Conservation (phyloP, 2,113 vertebrate genomes). For the Odocoileus hemionus region DNA sequence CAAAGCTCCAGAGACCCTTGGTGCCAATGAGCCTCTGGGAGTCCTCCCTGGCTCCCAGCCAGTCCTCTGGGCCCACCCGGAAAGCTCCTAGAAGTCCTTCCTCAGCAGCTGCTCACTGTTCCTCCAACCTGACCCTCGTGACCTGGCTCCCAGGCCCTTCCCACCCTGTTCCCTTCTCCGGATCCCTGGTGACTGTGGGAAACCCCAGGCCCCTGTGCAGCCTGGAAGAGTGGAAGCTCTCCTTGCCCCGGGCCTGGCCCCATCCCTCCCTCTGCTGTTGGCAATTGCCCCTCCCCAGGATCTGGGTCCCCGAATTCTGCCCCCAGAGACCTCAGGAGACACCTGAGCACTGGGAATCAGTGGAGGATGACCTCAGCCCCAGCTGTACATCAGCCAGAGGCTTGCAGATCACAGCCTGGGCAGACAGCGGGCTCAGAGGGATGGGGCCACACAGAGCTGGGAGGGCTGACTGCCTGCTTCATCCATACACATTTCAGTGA, state of each 20-base stretch:
- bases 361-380: too few relatives aligned
- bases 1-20: background rate
- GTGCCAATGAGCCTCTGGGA: background rate
- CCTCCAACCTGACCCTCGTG: background rate
- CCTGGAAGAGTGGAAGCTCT: too few relatives aligned
- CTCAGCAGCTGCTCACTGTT: background rate
- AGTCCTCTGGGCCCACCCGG: background rate
- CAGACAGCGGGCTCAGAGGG: background rate
- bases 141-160: background rate
- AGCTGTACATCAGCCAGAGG: background rate
- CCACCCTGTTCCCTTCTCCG: background rate
- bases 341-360: fast-evolving
- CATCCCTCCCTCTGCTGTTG: background rate
- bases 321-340: background rate
- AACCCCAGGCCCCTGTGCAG: background rate
- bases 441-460: too few relatives aligned
- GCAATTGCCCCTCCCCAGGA: background rate
- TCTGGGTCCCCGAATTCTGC: background rate
- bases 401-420: background rate
- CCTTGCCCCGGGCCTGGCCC: background rate
- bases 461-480: background rate
- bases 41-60: background rate
- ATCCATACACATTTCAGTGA: background rate
- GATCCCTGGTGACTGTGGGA: background rate
- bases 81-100: background rate